These are phyloP conservation scores for Ecliptopera silaceata DNA, from an alignment of 2,888 invertebrate species.

Conservation along the genomic window DNA sequence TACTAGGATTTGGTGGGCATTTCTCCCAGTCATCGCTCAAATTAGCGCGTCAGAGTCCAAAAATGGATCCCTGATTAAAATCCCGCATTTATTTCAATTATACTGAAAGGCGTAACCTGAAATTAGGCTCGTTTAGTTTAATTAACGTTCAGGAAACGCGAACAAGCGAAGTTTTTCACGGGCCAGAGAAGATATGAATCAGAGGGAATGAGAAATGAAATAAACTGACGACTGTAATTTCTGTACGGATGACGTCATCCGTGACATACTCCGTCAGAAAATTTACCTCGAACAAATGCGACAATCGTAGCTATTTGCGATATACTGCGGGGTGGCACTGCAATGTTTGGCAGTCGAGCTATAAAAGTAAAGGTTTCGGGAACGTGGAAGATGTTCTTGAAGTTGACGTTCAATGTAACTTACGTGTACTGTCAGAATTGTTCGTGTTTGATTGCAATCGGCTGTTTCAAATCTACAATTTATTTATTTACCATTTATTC, in stretches of 20 bases:
- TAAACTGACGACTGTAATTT: neutral
- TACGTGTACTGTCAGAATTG: too few relatives aligned
- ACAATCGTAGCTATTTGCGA: too few relatives aligned
- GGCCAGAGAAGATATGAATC: conserved; percentile 10
- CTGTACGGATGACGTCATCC: neutral
- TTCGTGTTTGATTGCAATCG: too few relatives aligned
- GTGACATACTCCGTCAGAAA: too few relatives aligned
- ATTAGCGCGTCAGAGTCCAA: conserved; percentile 33
- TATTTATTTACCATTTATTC: too few relatives aligned
- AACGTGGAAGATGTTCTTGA: too few relatives aligned
- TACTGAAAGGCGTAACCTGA: conserved; percentile 63
- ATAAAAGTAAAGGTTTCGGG: too few relatives aligned
- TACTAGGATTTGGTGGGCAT: neutral
- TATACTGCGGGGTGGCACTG: too few relatives aligned
- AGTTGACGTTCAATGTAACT: too few relatives aligned
- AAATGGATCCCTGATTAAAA: conserved; percentile 61
- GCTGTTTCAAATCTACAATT: too few relatives aligned
- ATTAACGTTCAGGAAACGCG: conserved; percentile 58
- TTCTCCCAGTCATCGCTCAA: conserved; percentile 28
- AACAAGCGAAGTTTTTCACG: conserved; percentile 29
- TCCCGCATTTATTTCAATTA: conserved; percentile 74
- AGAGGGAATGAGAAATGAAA: neutral
- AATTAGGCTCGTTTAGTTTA: conserved; percentile 69
- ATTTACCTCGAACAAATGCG: too few relatives aligned
- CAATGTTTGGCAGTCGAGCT: too few relatives aligned